Percentiles rank a stretch among this genome's conserved stretches.
Conservation (phyloP, 30 jellyfish, hydroid and myxozoan species). For the Cassiopea xamachana region DNA sequence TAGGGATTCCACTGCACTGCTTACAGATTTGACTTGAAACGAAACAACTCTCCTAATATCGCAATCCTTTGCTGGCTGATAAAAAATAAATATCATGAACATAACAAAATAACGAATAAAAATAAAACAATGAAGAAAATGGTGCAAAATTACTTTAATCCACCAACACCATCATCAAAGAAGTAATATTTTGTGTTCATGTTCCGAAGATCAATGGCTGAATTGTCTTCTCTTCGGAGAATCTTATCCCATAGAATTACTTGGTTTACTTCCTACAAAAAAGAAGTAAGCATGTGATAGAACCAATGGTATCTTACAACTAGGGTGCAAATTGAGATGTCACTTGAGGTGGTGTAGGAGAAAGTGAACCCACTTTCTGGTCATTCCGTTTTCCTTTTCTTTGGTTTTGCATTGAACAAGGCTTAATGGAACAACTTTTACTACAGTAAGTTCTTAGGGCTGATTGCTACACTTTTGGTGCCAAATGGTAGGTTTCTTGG, state of each 20-base stretch:
- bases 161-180: constrained; percentile 97
- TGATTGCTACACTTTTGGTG: no score
- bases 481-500: no score
- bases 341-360: no score
- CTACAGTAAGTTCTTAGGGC: no score
- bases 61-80: background rate
- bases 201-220: constrained; percentile 72
- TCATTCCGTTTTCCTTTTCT: no score
- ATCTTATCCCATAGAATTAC: constrained; percentile 93
- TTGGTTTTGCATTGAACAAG: no score
- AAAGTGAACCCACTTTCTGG: no score
- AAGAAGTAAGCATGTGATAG: background rate
- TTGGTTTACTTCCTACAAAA: constrained; percentile 81
- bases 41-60: background rate
- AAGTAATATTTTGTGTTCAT: constrained; percentile 91
- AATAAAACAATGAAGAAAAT: background rate
- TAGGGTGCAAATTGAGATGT: background rate
- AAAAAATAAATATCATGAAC: background rate
- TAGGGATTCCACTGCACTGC: background rate
- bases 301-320: background rate
- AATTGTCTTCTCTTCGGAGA: constrained; percentile 78
- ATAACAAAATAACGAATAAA: background rate
- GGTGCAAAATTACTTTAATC: constrained; percentile 59
- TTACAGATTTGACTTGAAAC: background rate
- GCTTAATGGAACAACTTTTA: no score